Evolutionary conservation across 2,797 vertebrate genomes (phyloP).

Genomic region (Sylvia borin): DNA sequence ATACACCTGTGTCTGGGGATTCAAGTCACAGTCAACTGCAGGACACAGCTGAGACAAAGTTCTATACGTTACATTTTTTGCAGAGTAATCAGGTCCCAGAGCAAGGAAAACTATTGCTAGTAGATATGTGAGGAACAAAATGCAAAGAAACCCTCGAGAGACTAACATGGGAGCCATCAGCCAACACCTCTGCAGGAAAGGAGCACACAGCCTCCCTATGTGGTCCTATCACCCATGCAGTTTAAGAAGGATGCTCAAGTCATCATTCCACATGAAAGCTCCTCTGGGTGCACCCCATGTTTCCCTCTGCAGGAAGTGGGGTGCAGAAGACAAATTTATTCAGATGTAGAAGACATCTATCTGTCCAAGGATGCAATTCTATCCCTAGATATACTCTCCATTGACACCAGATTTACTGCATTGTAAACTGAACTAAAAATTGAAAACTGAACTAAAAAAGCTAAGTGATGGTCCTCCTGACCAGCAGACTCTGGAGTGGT

Average conservation of each 20-base stretch:
- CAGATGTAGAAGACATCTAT: not conserved
- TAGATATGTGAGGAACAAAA: not conserved
- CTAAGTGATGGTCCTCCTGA: constrained; percentile 6
- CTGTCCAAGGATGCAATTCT: not conserved
- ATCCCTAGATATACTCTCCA: constrained; percentile 24
- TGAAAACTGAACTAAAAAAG: constrained; percentile 18
- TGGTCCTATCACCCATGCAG: fast-evolving
- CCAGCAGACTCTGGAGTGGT: constrained; percentile 37
- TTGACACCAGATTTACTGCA: constrained; percentile 30
- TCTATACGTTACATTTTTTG: not conserved
- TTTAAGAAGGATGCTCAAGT: not conserved
- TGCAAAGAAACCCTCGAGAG: not conserved
- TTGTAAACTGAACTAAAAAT: not conserved
- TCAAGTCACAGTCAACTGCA: not conserved
- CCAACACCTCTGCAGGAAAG: not conserved
- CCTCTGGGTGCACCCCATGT: not conserved
- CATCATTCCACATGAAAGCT: not conserved
- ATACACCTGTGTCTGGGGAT: not conserved
- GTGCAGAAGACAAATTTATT: not conserved
- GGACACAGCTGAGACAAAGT: not conserved
- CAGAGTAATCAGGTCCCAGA: not conserved
- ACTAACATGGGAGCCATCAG: not conserved
- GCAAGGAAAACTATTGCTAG: not conserved
- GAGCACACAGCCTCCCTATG: not conserved
- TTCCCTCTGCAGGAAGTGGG: not conserved